phyloP scores from a whole-genome alignment of 2,113 vertebrate genomes.

The Irena cyanogastra region DNA sequence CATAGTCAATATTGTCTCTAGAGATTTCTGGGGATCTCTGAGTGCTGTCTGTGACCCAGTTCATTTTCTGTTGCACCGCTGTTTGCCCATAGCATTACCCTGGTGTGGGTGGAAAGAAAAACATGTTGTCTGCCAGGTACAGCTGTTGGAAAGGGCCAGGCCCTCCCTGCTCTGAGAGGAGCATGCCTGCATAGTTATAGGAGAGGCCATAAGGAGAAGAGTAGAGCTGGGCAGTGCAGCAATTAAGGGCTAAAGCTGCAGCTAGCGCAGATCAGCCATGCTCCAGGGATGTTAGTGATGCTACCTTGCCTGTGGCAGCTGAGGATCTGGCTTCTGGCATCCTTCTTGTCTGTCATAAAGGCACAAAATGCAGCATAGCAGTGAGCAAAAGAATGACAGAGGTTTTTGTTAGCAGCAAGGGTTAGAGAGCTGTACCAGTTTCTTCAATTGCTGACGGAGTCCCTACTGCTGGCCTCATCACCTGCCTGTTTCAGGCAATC shows the following conservation, averaged over 20 bases:
- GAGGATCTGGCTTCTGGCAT: background rate
- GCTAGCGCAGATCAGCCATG: background rate
- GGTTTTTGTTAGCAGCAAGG: conserved; percentile 1
- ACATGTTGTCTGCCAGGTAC: conserved; percentile 10
- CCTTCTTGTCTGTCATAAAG: background rate
- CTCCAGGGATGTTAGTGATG: background rate
- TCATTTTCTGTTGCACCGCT: background rate
- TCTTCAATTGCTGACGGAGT: background rate
- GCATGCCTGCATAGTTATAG: background rate
- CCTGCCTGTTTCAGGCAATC: conserved; percentile 47
- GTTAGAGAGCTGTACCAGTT: conserved; percentile 13
- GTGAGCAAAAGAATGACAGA: conserved; percentile 4
- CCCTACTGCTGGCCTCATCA: conserved; percentile 56
- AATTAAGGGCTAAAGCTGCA: background rate
- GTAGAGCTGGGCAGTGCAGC: background rate
- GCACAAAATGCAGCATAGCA: background rate
- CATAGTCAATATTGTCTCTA: background rate
- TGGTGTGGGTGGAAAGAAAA: conserved; percentile 27
- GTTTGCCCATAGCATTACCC: conserved; percentile 10
- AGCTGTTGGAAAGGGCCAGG: conserved; percentile 6
- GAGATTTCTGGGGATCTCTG: conserved; percentile 33
- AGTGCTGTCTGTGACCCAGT: conserved; percentile 2
- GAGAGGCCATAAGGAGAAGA: background rate
- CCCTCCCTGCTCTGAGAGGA: background rate
- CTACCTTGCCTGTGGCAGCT: background rate